These are phyloP conservation scores for Tachystola acroxantha DNA, from an alignment of 2,888 invertebrate species.

Conservation along the genomic window DNA sequence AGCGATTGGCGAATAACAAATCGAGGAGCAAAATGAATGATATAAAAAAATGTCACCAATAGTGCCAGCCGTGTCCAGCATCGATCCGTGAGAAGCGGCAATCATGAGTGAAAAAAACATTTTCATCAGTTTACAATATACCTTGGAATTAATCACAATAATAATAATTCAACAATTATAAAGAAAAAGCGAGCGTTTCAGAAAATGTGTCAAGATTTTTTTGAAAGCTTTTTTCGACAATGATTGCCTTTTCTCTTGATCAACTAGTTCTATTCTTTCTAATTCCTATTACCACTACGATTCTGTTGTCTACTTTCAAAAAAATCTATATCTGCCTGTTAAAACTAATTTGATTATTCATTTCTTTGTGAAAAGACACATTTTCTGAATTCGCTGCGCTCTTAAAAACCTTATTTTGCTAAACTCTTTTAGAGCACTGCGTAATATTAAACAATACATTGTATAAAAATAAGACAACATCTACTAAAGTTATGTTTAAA, in stretches of 20 bases:
- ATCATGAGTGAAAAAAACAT: constrained; percentile 78
- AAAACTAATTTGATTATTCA: constrained; percentile 75
- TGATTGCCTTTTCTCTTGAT: constrained; percentile 67
- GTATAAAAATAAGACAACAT: constrained; percentile 46
- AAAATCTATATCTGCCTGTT: constrained; percentile 74
- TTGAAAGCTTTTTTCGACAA: constrained; percentile 76
- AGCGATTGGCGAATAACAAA: constrained; percentile 41
- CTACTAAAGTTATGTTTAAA: constrained; percentile 39
- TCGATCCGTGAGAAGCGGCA: constrained; percentile 75
- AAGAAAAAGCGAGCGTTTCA: constrained; percentile 72
- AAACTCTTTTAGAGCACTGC: constrained; percentile 29
- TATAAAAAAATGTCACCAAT: constrained; percentile 50
- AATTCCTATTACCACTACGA: constrained; percentile 62
- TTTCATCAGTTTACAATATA: constrained; percentile 56
- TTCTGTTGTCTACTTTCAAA: constrained; percentile 77
- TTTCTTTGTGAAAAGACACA: constrained; percentile 84
- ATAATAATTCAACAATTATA: constrained; percentile 29
- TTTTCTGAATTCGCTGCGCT: constrained; percentile 84
- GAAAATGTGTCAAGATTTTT: constrained; percentile 85
- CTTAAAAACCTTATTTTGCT: constrained; percentile 33
- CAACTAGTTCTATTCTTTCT: constrained; percentile 32
- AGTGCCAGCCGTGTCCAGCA: constrained; percentile 70
- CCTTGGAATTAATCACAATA: constrained; percentile 25
- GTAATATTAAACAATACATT: constrained; percentile 22
- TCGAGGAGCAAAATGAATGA: constrained; percentile 26